A percentile compares a stretch with the other conserved stretches of the same genome.
These are phyloP conservation scores for Glaucidium brasilianum DNA, from an alignment of 2,113 vertebrate species.

Conservation along the genomic window DNA sequence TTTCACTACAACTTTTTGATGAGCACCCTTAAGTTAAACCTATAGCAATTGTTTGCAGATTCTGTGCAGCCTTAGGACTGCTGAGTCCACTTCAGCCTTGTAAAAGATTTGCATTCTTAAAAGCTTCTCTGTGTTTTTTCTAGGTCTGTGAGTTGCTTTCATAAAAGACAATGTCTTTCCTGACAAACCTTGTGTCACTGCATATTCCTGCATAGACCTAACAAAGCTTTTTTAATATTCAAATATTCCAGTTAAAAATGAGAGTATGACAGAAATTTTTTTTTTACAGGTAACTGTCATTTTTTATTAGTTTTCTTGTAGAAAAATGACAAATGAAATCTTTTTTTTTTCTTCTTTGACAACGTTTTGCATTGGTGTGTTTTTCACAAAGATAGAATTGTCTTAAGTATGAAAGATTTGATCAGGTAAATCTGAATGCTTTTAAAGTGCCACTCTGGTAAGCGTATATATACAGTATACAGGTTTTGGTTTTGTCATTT, in stretches of 20 bases:
- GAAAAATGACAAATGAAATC: not conserved
- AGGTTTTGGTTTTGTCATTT: not conserved
- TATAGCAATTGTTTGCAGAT: not conserved
- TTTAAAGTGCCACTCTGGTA: not conserved
- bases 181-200: not conserved
- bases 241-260: not conserved
- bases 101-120: not conserved
- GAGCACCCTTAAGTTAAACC: accelerated
- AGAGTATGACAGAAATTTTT: not conserved
- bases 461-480: not conserved
- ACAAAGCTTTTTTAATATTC: not conserved
- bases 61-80: not conserved
- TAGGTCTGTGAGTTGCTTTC: not conserved
- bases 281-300: not conserved
- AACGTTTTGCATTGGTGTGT: not conserved
- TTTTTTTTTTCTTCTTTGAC: not conserved
- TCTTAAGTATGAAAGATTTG: not conserved
- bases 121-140: not conserved
- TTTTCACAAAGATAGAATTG: not conserved
- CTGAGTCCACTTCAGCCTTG: not conserved
- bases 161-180: not conserved
- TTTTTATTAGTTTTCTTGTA: not conserved
- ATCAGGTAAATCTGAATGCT: not conserved
- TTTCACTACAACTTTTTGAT: not conserved
- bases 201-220: not conserved